Base-by-base conservation (phyloP, 1,140 invertebrate species). In the Pogonognathellus flavescens region DNA sequence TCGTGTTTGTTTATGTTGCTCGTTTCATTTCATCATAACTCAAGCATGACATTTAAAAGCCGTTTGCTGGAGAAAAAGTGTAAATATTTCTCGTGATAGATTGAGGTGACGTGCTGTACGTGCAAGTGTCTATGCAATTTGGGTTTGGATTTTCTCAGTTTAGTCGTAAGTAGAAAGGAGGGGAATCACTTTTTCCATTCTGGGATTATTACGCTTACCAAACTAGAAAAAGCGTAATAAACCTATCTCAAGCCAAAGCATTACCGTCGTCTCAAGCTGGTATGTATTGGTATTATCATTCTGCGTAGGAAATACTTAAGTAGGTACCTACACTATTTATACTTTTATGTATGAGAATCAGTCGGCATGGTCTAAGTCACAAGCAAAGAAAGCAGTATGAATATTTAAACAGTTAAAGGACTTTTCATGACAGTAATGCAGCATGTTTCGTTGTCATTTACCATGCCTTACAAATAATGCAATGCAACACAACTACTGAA, bases 41-140 rank as follows among this genome's bases (percentile, higher is more conserved):
- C 70, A 76, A 76, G 70, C 70, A 16, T 76, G 70, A 76, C 70
- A 76, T 76, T 76, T 76, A 76, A 76, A 76, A 76, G 70, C 70
- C 25, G 49, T 76, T 76, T 31, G 49, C 70, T 76, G 49, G 70
- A 31, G 70, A 76, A 76, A 66, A 76, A 76, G 70, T 76, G 70
- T 76, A 76, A 76, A 76, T 76, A 76, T 76, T 76, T 25, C 70
- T 76, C 14, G 70, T 76, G 70, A 76, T 76, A 76, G 70, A 76
- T 76, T 76, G 70, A 76, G 70, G 41, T 76, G 70, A 76, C 70
- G 70, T 76, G 70, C 70, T 49, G 70, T 76, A 76, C 70, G 70
- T 76, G 70, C 70, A 76, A 76, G 70, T 76, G 70, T 76, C 70
- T 76, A 76, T 76, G 70, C 31, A 31, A 76, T 76, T 76, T 76